Percentiles rank a stretch among this genome's conserved stretches.
Evolutionary conservation across 2,888 invertebrate genomes (phyloP).

Genomic region (Plutella xylostella): DNA sequence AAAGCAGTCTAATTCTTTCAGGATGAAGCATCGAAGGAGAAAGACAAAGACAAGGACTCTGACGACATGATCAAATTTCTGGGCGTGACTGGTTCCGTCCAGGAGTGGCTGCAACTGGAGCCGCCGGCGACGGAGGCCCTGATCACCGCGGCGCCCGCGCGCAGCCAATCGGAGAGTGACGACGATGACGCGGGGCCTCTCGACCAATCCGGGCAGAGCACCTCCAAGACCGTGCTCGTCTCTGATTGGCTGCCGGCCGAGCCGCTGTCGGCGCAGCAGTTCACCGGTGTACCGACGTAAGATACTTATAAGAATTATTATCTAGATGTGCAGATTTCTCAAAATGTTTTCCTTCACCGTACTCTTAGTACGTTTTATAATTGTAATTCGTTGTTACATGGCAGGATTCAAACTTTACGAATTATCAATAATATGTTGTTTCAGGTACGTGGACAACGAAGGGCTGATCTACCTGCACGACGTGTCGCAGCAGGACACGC

Average conservation of each 20-base stretch:
- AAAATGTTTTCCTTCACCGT: conserved; percentile 19
- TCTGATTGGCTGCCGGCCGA: conserved; percentile 73
- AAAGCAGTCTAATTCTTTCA: too few species aligned
- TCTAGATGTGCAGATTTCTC: neutral
- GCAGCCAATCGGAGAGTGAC: neutral
- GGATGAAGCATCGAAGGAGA: too few species aligned
- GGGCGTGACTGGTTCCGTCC: conserved; percentile 43
- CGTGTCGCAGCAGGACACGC: conserved; percentile 36
- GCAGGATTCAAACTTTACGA: too few species aligned
- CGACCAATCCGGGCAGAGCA: conserved; percentile 13
- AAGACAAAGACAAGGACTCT: conserved; percentile 19
- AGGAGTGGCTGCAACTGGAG: conserved; percentile 50
- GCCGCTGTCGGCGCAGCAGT: conserved; percentile 56
- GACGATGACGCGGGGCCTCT: too few species aligned
- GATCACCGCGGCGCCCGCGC: neutral
- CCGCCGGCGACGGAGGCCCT: conserved; percentile 32
- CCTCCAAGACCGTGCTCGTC: conserved; percentile 36
- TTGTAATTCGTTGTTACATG: neutral
- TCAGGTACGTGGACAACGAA: conserved; percentile 52
- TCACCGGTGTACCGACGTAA: conserved; percentile 73
- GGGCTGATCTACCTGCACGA: conserved; percentile 56
- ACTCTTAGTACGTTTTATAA: neutral
- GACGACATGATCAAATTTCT: conserved; percentile 44
- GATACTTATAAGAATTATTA: conserved; percentile 43
- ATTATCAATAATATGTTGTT: conserved; percentile 2